Percentiles rank a stretch among this genome's conserved stretches.
Conservation (phyloP, 2,113 vertebrate species). For the Tretioscincus oriximinensis region DNA sequence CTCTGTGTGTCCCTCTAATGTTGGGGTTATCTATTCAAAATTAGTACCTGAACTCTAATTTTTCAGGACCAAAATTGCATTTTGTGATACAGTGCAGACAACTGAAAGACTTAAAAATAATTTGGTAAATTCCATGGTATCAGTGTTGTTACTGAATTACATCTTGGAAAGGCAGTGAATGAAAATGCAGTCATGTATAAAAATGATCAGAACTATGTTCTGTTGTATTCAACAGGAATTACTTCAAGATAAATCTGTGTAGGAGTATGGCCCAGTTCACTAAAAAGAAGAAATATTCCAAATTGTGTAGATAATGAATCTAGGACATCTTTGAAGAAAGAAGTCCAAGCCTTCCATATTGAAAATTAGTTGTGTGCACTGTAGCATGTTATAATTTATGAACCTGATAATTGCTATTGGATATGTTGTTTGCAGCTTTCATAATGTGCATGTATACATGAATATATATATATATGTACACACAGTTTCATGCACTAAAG, state of each 20-base stretch:
- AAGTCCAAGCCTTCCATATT: slow-evolving; percentile 26
- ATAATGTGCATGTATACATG: slow-evolving; percentile 75
- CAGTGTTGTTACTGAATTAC: slow-evolving; percentile 20
- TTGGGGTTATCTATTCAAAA: slow-evolving; percentile 54
- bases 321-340: slow-evolving; percentile 41
- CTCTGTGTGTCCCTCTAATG: slow-evolving; percentile 50
- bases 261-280: not conserved
- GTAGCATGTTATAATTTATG: slow-evolving; percentile 68
- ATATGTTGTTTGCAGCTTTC: slow-evolving; percentile 70
- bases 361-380: slow-evolving; percentile 66
- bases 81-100: slow-evolving; percentile 49
- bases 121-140: slow-evolving; percentile 42
- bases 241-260: not conserved
- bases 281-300: slow-evolving; percentile 24
- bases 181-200: not conserved
- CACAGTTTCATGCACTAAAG: slow-evolving; percentile 50
- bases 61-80: slow-evolving; percentile 40
- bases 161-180: slow-evolving; percentile 14
- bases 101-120: slow-evolving; percentile 39
- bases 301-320: slow-evolving; percentile 39
- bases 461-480: slow-evolving; percentile 71
- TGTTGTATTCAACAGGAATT: not conserved
- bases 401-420: slow-evolving; percentile 70
- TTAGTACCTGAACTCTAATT: slow-evolving; percentile 48
- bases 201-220: not conserved